Conservation (phyloP, 23 tunicate genomes). For the Ciona savignyi region DNA sequence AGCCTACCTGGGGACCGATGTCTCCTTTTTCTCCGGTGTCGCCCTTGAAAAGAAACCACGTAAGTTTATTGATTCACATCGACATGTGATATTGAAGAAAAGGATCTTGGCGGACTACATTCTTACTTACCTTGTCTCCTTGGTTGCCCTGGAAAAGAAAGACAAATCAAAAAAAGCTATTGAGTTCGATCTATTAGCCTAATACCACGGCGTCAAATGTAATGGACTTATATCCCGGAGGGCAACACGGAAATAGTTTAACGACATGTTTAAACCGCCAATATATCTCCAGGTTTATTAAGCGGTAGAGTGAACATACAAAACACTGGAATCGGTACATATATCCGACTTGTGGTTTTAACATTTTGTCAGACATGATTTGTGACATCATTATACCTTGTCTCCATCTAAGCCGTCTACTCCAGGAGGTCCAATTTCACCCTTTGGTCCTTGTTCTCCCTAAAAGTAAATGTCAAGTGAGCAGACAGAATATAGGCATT, state of each 20-base stretch:
- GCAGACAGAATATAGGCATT: too few relatives aligned
- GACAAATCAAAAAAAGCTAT: neutral
- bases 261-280: too few relatives aligned
- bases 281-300: too few relatives aligned
- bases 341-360: neutral
- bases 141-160: conserved; percentile 2
- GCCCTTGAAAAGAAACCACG: conserved; percentile 6
- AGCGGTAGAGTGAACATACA: too few relatives aligned
- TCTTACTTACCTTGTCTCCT: conserved; percentile 9
- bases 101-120: neutral
- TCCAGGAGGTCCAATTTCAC: conserved; percentile 21
- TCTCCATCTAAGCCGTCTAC: conserved; percentile 18
- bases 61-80: neutral
- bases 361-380: neutral
- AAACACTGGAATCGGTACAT: neutral
- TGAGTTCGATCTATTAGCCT: too few relatives aligned
- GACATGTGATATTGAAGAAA: neutral
- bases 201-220: too few relatives aligned
- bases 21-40: conserved; percentile 10
- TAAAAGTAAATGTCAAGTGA: neutral
- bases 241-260: too few relatives aligned
- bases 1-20: neutral
- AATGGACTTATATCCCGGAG: too few relatives aligned
- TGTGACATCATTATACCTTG: conserved; percentile 5
- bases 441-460: conserved; percentile 27